phyloP scores from a whole-genome alignment of 2,888 invertebrate genomes.

The Platycnemis pennipes region DNA sequence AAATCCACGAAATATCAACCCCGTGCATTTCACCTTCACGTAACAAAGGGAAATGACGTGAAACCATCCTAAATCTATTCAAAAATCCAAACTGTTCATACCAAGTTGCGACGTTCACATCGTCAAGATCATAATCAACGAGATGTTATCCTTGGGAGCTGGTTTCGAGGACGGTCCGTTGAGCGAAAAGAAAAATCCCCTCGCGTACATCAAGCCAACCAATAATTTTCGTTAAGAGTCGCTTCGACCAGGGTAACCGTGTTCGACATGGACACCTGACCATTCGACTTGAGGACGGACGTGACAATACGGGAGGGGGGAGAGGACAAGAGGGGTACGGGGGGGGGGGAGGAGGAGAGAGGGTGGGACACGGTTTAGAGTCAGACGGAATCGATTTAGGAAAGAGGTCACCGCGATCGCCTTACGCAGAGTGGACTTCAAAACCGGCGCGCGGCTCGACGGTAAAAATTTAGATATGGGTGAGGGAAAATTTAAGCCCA shows the following conservation, averaged over 20 bases:
- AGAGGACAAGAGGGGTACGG: not conserved
- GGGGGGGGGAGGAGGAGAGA: not conserved
- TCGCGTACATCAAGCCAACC: not conserved
- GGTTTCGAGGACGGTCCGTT: not conserved
- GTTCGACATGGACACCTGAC: conserved; percentile 8
- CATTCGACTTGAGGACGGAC: not conserved
- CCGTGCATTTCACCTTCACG: no score
- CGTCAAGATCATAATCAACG: not conserved
- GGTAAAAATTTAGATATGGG: not conserved
- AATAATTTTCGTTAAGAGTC: not conserved
- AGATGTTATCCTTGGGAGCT: not conserved
- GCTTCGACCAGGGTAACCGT: not conserved
- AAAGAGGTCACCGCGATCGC: conserved; percentile 45
- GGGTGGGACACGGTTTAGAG: not conserved
- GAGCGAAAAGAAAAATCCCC: no score
- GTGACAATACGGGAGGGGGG: no score
- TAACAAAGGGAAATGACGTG: no score
- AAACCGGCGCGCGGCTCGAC: not conserved
- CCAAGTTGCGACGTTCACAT: not conserved
- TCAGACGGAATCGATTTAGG: conserved; percentile 46
- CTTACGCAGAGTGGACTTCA: conserved; percentile 35
- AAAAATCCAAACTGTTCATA: not conserved
- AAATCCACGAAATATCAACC: no score
- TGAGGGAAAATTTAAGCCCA: not conserved
- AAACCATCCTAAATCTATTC: not conserved